Evolutionary conservation across 2,888 invertebrate genomes (phyloP), one percentile per base, ranked within the genome.

Genomic region (Arge pagana): DNA sequence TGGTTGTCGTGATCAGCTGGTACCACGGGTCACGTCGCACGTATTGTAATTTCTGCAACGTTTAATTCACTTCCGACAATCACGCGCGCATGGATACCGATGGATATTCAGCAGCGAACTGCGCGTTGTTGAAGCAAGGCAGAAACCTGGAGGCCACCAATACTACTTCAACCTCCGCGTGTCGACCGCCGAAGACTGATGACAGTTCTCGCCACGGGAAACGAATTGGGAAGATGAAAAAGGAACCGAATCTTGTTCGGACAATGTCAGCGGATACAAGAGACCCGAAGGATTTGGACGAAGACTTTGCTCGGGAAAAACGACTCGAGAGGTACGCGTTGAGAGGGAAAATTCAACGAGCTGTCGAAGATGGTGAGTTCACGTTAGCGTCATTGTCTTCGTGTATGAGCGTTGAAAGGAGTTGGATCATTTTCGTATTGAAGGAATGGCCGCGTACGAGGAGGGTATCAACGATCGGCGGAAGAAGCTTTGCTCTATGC

Each of bases 401-500:
- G 10, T 11, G 18, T n/a, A 24, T 24, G 18, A 26, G 23, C n/a
- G 42, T 26, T 26, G 10, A 18, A n/a, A 7, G 2, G 26, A 41
- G 18, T 26, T 4, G 6, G 19, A 31, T 50, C 39, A 45, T 31
- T 35, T 24, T 31, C 15, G 13, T 24, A 52, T 53, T 33, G n/a
- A 49, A 70, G 82, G 81, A 54, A 60, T 82, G 72, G 65, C 67
- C 7, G 77, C 79, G 1, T 81, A 81, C 61, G 70, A 82, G 58
- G 69, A 78, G 8, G 79, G 79, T 42, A 62, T 83, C 11, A 66
- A 77, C 39, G 55, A 57, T 18, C 81, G 84, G 54, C 77, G 81
- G 28, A 68, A 75, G 55, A 77, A 71, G 66, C 69, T 74, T 5
- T 66, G 69, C 0, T 53, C 57, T 10, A 51, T 70, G 3, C 60